Base-by-base conservation (phyloP, 2,888 invertebrate species). In the Ornithoptera priamus region DNA sequence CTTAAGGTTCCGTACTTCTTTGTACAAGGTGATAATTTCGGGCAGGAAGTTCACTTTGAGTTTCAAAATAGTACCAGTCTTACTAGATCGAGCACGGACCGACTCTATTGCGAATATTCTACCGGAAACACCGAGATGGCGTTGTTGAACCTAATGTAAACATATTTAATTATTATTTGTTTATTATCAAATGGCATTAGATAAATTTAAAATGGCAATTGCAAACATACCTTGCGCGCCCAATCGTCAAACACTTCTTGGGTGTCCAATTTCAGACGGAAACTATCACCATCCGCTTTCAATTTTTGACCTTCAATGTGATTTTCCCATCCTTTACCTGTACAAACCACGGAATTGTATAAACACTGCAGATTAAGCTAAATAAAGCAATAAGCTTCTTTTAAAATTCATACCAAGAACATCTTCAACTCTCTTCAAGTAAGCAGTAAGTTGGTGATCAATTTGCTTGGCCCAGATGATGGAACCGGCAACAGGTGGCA, bases 401-500 rank as follows among this genome's bases (percentile, higher is more conserved):
- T 58, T 39, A 5, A 8, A 18, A 65, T 7, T 24, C 78, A 86
- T 92, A 94, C 97, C 99, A 64, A 99, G 94, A 30, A 99, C 99
- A 93, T 99, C 99, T 91, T 99, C 99, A 0, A 99, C 99, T 74
- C 99, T 95, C 83, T 97, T 96, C 85, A 99, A 94, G 88, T 99
- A 99, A 76, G 98, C 97, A 18, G 97, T 98, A 65, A 99, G 94
- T 87, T 99, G 99, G 75, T 98, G 96, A 88, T 99, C 99, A 80
- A 99, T 99, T 93, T 99, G 97, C 81, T 98, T 97, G 5, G 99
- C 99, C 99, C 99, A 99, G 78, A 99, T 98, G 78, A 99, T 99
- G 68, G 98, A 98, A 0, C 99, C 99, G 42, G 99, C 97, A 22
- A 99, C 97, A 0, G 99, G 99, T 6, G 99, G 99, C 77, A 99